Percentiles rank a stretch among this genome's conserved stretches.
Evolutionary conservation across 64 coral and sea anemone species (phyloP).

Genomic region (Anthopleura sola): DNA sequence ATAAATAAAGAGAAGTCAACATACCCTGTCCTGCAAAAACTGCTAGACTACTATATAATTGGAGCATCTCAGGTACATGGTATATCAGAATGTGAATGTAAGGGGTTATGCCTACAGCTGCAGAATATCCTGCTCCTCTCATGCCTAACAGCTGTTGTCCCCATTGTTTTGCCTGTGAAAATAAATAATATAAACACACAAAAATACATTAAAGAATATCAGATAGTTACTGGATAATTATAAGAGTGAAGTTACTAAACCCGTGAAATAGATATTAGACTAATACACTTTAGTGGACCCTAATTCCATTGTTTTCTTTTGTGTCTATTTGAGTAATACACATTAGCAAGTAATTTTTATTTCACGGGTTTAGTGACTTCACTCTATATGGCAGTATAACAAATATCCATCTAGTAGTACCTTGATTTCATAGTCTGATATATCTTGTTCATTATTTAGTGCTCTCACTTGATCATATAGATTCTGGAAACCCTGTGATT

Average conservation of each 20-base stretch:
- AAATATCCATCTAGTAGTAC: no score
- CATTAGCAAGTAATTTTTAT: no score
- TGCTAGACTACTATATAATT: not conserved
- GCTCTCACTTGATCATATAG: not conserved
- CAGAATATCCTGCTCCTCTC: constrained; percentile 37
- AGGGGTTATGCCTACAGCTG: constrained; percentile 35
- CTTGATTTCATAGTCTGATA: not conserved
- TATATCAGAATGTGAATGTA: constrained; percentile 42
- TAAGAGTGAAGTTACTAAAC: no score
- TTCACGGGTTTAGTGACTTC: no score
- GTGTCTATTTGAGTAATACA: no score
- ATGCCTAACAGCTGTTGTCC: constrained; percentile 16
- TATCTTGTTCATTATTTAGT: not conserved
- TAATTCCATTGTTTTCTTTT: no score
- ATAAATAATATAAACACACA: not conserved
- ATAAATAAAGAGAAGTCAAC: not conserved
- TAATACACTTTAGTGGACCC: no score
- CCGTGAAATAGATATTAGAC: no score
- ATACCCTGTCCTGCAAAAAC: constrained; percentile 40
- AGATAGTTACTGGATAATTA: no score
- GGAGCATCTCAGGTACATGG: constrained; percentile 29
- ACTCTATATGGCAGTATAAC: no score
- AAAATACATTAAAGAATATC: no score
- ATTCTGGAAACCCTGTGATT: not conserved
- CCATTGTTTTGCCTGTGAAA: constrained; percentile 43